Evolutionary conservation across 2,113 vertebrate species (phyloP).

Genomic region (Cheilinus undulatus): DNA sequence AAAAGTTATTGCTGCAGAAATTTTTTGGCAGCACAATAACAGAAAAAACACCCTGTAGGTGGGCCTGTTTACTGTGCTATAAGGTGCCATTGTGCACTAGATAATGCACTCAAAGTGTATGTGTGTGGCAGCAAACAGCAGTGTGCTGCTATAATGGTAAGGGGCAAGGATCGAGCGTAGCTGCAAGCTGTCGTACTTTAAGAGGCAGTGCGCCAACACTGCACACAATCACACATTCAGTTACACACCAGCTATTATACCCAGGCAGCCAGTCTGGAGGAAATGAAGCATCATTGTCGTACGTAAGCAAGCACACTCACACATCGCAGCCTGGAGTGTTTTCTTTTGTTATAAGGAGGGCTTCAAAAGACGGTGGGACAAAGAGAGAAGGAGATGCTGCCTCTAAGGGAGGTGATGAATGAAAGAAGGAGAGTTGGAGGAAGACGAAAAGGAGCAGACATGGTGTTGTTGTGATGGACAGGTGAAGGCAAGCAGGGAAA

Average conservation of each 20-base stretch:
- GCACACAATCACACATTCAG: constrained; percentile 31
- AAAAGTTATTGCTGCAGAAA: neutral
- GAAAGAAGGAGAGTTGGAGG: constrained; percentile 42
- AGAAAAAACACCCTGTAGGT: constrained; percentile 10
- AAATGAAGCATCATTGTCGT: constrained; percentile 73
- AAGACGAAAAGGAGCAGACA: constrained; percentile 36
- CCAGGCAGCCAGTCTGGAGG: constrained; percentile 57
- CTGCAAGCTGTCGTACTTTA: constrained; percentile 81
- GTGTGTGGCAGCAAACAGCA: constrained; percentile 61
- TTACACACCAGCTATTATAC: constrained; percentile 64
- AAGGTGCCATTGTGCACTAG: constrained; percentile 40
- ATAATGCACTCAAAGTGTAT: constrained; percentile 35
- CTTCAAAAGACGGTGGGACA: constrained; percentile 66
- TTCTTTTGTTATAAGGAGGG: constrained; percentile 59
- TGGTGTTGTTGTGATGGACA: constrained; percentile 58
- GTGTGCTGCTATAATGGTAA: constrained; percentile 66
- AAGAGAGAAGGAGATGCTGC: constrained; percentile 63
- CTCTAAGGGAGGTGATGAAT: constrained; percentile 50
- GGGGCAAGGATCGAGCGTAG: constrained; percentile 69
- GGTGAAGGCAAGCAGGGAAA: constrained; percentile 39
- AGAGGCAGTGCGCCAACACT: constrained; percentile 67
- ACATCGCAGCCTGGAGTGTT: constrained; percentile 45
- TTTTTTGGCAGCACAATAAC: neutral
- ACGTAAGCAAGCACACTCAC: constrained; percentile 36
- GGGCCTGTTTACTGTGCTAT: constrained; percentile 10